Percentiles rank a stretch among this genome's conserved stretches.
Conservation (phyloP, 2,113 vertebrate species). For the Tragulus kanchil region DNA sequence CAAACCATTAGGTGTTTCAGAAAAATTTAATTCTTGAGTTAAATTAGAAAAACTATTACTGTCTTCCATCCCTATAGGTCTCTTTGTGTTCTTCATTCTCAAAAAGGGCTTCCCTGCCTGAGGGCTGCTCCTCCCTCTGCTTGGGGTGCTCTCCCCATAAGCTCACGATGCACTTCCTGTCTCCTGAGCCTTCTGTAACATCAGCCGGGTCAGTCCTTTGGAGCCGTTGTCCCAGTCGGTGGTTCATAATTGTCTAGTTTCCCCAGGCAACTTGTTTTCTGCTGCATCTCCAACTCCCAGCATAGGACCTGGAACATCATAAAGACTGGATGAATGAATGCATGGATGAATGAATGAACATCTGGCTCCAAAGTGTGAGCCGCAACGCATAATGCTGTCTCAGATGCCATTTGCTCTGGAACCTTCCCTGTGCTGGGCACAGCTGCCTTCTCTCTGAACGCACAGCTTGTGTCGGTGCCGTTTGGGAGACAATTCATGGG, state of each 20-base stretch:
- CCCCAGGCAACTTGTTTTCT: neutral
- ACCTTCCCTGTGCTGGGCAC: neutral
- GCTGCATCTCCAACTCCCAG: neutral
- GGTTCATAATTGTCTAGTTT: neutral
- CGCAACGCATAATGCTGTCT: fast-evolving
- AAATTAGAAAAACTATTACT: neutral
- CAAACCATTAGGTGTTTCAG: neutral
- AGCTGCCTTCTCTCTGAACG: neutral
- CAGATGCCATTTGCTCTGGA: neutral
- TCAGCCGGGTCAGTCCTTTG: neutral
- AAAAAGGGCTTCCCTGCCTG: neutral
- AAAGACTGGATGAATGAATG: neutral
- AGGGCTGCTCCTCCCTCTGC: neutral
- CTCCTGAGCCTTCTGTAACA: neutral
- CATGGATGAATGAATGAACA: neutral
- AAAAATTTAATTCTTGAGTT: neutral
- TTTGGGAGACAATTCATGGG: neutral
- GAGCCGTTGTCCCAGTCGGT: neutral
- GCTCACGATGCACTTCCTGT: neutral
- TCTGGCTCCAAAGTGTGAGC: neutral
- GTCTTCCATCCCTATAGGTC: neutral
- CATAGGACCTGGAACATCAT: neutral
- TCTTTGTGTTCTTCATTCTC: neutral
- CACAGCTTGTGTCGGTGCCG: neutral
- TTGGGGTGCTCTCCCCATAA: too few relatives aligned